Evolutionary conservation across 1,140 invertebrate genomes (phyloP).

Genomic region (Zaprionus davidi): DNA sequence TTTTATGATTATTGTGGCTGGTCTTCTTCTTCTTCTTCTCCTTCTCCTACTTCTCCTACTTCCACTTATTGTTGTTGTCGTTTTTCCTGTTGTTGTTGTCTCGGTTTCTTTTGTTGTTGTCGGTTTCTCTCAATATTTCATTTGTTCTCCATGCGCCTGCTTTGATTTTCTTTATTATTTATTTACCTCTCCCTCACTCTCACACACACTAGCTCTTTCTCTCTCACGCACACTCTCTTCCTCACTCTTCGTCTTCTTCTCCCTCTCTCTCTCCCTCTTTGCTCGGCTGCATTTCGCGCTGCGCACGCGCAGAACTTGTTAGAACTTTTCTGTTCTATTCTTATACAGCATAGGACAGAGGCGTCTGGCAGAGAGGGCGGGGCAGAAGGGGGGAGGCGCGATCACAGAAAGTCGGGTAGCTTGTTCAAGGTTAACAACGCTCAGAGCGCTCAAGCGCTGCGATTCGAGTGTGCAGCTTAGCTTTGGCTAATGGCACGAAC

Average conservation of each 20-base stretch:
- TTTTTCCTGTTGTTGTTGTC: constrained; percentile 10
- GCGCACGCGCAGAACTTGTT: constrained; percentile 69
- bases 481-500: constrained; percentile 7
- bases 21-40: neutral
- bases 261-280: constrained; percentile 7
- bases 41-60: neutral
- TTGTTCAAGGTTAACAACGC: constrained; percentile 64
- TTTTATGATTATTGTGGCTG: constrained; percentile 13
- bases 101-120: constrained; percentile 18
- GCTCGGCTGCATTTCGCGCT: constrained; percentile 51
- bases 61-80: constrained; percentile 22
- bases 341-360: constrained; percentile 18
- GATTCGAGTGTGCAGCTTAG: constrained; percentile 29
- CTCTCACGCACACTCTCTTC: neutral
- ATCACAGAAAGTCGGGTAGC: constrained; percentile 31
- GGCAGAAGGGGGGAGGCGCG: neutral
- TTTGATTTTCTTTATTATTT: constrained; percentile 47
- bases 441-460: constrained; percentile 34
- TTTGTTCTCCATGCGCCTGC: constrained; percentile 31
- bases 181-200: neutral
- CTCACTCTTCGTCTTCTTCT: neutral
- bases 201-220: neutral
- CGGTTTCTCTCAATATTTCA: constrained; percentile 39
- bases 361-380: neutral
- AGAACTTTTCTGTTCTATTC: constrained; percentile 56